A percentile compares a stretch with the other conserved stretches of the same genome.
phyloP scores from a whole-genome alignment of 1,140 invertebrate genomes.

The Saxidomus purpurata region DNA sequence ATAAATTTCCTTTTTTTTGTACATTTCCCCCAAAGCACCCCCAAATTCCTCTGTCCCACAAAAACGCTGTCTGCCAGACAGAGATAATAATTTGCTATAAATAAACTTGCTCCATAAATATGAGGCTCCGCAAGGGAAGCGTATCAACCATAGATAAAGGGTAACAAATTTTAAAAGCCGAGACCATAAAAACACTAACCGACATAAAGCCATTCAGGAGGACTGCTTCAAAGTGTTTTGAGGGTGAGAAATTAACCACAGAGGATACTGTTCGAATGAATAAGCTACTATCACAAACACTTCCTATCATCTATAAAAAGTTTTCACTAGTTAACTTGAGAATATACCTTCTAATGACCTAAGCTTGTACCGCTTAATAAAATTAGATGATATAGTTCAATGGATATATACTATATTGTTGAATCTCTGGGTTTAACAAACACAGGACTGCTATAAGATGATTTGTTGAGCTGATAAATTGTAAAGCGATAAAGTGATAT shows the following conservation, averaged over 20 bases:
- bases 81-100: conserved; percentile 51
- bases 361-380: conserved; percentile 39
- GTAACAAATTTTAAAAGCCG: conserved; percentile 8
- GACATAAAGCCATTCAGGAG: conserved; percentile 29
- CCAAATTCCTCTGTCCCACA: conserved; percentile 57
- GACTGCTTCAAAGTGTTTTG: background rate
- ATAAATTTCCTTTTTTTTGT: conserved; percentile 9
- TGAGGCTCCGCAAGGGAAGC: conserved; percentile 30
- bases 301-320: background rate
- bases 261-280: conserved; percentile 13
- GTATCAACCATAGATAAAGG: background rate
- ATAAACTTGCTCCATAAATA: conserved; percentile 60
- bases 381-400: conserved; percentile 40
- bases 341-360: conserved; percentile 43
- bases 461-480: conserved; percentile 58
- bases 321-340: conserved; percentile 24
- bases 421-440: conserved; percentile 19
- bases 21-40: conserved; percentile 6
- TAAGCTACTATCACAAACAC: background rate
- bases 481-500: conserved; percentile 64
- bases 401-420: conserved; percentile 39
- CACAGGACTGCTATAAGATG: conserved; percentile 36
- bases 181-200: conserved; percentile 39
- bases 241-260: conserved; percentile 22
- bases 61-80: conserved; percentile 42